Base-by-base conservation (phyloP, 2,797 vertebrate genomes). In the Champsocephalus gunnari region DNA sequence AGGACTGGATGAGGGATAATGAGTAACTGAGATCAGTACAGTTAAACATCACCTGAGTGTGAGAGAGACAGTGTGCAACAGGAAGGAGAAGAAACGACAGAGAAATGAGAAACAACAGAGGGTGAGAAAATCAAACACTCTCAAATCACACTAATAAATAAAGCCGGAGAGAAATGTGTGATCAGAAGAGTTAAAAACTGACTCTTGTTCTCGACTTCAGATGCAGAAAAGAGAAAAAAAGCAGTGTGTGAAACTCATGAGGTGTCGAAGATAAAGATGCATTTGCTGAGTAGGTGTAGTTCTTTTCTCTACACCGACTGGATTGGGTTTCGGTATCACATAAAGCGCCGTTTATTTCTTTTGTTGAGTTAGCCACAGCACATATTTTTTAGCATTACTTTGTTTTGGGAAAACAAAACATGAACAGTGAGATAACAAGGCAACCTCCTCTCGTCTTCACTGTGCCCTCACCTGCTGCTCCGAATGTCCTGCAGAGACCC, bases 251-350 rank as follows among this genome's bases (percentile, higher is more conserved):
- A 65, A 75, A 58, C 75, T 75, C 66, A 59, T 12, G 41, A 71
- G 57, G 51, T 67, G 64, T 71, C 59, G 24, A 51, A 68, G 66
- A 73, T 73, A 16, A 73, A 69, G 41, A 75, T 50, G 43, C 43
- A 60, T 60, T 68, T 71, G 57, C 71, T 71, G 60, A 81, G 78
- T 75, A 78, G 45, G 75, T 75, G 74, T 66, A n/a, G 50, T 59
- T 45, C 48, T 68, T 43, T 71, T 71, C 34, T 56, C 44, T 17
- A 32, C 16, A 59, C 58, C 80, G 32, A 59, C 8, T 10, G 12
- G 54, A 70, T 45, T 28, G n/a, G 66, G 74, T 84, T 88, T 83
- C 73, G 65, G 81, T 67, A 71, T 86, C 48, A 69, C 57, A 59
- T 60, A 43, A 64, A 32, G 54, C 9, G 21, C 66, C 75, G 63